Conservation (phyloP, 2,113 vertebrate genomes). For the Acanthochromis polyacanthus region DNA sequence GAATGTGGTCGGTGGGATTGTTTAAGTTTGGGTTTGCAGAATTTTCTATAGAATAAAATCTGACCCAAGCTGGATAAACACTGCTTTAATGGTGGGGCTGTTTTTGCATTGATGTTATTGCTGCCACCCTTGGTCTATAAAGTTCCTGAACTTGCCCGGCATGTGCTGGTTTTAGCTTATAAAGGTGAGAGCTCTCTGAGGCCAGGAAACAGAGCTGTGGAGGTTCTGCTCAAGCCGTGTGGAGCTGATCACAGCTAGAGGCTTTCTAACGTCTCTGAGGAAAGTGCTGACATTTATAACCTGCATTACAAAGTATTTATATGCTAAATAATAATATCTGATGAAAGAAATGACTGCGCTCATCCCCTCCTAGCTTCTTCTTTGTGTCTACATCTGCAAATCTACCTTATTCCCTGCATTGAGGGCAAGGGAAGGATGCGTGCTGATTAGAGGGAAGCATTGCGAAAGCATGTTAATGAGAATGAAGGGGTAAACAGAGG, state of each 20-base stretch:
- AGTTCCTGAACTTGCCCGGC: constrained; percentile 60
- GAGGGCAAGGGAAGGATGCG: not conserved
- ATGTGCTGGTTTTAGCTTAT: constrained; percentile 37
- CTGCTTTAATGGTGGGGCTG: constrained; percentile 68
- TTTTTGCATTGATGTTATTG: constrained; percentile 76
- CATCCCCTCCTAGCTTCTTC: not conserved
- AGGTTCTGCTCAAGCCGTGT: constrained; percentile 31
- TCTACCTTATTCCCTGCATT: not conserved
- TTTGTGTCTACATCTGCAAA: constrained; percentile 18
- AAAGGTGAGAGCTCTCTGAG: constrained; percentile 27
- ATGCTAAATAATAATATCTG: constrained; percentile 46
- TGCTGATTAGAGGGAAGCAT: not conserved
- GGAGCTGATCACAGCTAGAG: constrained; percentile 25
- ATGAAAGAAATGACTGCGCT: constrained; percentile 19
- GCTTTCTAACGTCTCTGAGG: constrained; percentile 2
- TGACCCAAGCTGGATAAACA: constrained; percentile 79
- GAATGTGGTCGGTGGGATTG: constrained; percentile 64
- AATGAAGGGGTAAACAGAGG: constrained; percentile 17
- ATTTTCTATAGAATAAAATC: constrained; percentile 73
- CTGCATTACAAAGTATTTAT: constrained; percentile 30
- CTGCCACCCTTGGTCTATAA: constrained; percentile 66
- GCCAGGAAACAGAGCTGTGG: not conserved
- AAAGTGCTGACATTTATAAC: constrained; percentile 51
- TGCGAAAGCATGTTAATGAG: constrained; percentile 17
- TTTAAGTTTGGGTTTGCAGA: constrained; percentile 74